Evolutionary conservation across 1,140 invertebrate genomes (phyloP), one percentile per base, ranked within the genome.

Genomic region (Lepidostoma basale): DNA sequence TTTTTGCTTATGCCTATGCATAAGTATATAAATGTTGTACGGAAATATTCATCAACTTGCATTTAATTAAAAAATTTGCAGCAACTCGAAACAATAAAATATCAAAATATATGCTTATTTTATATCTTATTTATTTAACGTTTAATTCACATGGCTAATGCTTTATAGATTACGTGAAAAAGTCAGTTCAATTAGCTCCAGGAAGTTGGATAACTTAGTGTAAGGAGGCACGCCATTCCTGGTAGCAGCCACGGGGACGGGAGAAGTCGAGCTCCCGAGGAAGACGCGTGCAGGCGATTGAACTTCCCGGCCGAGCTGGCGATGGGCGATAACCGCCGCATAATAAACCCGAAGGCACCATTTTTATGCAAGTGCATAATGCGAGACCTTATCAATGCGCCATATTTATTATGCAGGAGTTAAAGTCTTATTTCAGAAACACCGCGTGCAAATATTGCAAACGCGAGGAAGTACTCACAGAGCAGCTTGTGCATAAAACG

Each of bases 301-400:
- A 26, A 25, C 47, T 52, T 10, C 28, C 44, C 20, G 52, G 23
- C 52, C 52, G 30, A 28, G 12, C 52, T 36, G 49, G 49, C 42
- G 68, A 69, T 69, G 18, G 10, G 12, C 59, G 68, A 69, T 56
- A 56, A 56, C 52, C 42, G 62, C 52, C 26, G 68, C 62, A 59
- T 64, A 60, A 65, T 69, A 69, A 59, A 47, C 36, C 16, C 30
- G 20, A 23, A 49, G 52, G 52, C 54, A 62, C 68, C 62, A 69
- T 69, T 69, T 69, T 70, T 70, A 66, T 62, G 40, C 68, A 62
- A 36, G 45, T 70, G 68, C 56, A 70, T 59, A 49, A 40, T 64
- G 62, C 62, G 26, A 70, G 68, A 70, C 68, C 62, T 70, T 70
- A 70, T 70, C 68, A 70, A 70, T 66, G 28, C 52, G n/a, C n/a